A percentile compares a stretch with the other conserved stretches of the same genome.
Conservation (phyloP, 1,140 invertebrate genomes). For the Drosophila trapezifrons region DNA sequence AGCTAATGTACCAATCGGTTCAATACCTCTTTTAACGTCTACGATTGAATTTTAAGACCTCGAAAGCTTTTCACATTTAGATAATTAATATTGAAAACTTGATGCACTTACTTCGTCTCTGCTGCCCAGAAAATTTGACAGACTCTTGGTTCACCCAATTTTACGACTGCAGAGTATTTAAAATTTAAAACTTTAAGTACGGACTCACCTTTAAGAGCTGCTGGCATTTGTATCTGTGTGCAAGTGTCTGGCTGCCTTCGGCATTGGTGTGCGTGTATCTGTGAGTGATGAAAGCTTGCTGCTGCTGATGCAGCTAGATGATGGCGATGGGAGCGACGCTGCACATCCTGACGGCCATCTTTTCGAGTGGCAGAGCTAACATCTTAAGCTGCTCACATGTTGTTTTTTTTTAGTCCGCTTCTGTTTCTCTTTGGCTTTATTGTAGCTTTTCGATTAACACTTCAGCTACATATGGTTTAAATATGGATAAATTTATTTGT, state of each 20-base stretch:
- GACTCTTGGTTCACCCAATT: slow-evolving; percentile 50
- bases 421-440: slow-evolving; percentile 30
- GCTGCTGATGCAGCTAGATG: slow-evolving; percentile 54
- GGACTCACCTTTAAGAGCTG: slow-evolving; percentile 72
- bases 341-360: slow-evolving; percentile 77
- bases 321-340: slow-evolving; percentile 41
- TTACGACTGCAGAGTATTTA: slow-evolving; percentile 66
- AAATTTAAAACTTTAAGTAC: slow-evolving; percentile 62
- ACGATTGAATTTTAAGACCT: background rate
- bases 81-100: slow-evolving; percentile 22
- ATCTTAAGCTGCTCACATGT: slow-evolving; percentile 56
- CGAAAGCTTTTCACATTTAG: background rate
- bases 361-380: slow-evolving; percentile 58
- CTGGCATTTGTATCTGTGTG: slow-evolving; percentile 36
- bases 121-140: slow-evolving; percentile 12
- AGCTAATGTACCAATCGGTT: background rate
- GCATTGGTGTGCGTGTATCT: slow-evolving; percentile 32
- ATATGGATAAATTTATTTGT: slow-evolving; percentile 38
- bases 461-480: slow-evolving; percentile 53
- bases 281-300: slow-evolving; percentile 28
- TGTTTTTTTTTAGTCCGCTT: slow-evolving; percentile 33
- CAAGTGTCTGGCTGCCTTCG: slow-evolving; percentile 33
- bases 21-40: background rate
- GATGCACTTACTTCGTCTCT: background rate
- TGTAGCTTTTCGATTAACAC: slow-evolving; percentile 57